Conservation (phyloP, 2,888 invertebrate genomes). For the Callimorpha dominula region DNA sequence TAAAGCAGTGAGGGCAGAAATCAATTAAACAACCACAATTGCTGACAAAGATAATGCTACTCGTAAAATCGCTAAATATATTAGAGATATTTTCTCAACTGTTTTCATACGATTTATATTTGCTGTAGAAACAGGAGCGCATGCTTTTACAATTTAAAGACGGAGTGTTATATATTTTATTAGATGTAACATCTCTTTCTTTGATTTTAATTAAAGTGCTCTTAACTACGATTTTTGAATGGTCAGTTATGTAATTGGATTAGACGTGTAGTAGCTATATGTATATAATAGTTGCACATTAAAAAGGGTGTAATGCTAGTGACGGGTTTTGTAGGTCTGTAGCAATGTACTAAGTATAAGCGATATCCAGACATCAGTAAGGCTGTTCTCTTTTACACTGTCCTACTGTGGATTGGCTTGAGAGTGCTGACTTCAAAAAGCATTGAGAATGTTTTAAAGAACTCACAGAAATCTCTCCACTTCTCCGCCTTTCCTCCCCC, state of each 20-base stretch:
- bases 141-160: background rate
- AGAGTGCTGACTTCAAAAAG: too few relatives aligned
- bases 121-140: background rate
- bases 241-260: background rate
- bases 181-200: background rate
- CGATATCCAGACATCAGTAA: too few relatives aligned
- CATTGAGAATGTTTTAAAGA: too few relatives aligned
- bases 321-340: too few relatives aligned
- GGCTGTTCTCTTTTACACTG: too few relatives aligned
- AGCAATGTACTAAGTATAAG: too few relatives aligned
- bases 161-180: background rate
- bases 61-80: background rate
- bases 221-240: background rate
- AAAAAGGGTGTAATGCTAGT: too few relatives aligned
- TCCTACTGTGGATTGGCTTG: too few relatives aligned
- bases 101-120: conserved; percentile 1
- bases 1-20: background rate
- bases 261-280: too few relatives aligned
- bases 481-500: too few relatives aligned
- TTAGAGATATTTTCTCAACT: background rate
- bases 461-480: too few relatives aligned
- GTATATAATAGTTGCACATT: too few relatives aligned
- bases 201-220: background rate
- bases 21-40: background rate
- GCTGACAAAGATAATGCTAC: background rate